Percentiles rank a stretch among this genome's conserved stretches.
Conservation (phyloP, 2,888 invertebrate genomes). For the Drosophila sordidula region DNA sequence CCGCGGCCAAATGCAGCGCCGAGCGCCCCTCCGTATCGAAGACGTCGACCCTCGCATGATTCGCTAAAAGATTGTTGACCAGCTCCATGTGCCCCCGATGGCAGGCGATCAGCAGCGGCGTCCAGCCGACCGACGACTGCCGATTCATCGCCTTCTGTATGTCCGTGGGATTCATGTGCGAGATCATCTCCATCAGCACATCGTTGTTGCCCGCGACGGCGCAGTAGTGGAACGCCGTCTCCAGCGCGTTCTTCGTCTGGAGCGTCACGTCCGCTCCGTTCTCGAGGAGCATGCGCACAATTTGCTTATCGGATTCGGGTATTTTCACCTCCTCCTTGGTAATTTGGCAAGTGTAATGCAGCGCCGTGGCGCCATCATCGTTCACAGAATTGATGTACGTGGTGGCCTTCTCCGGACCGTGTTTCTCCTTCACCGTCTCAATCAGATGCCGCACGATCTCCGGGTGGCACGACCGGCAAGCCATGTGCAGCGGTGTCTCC, state of each 20-base stretch:
- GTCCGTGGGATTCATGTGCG: conserved; percentile 94
- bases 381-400: conserved; percentile 94
- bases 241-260: conserved; percentile 93
- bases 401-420: conserved; percentile 92
- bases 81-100: conserved; percentile 98
- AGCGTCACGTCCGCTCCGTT: conserved; percentile 95
- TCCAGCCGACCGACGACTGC: conserved; percentile 98
- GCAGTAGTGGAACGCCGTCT: conserved; percentile 98
- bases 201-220: conserved; percentile 98
- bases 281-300: conserved; percentile 94
- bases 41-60: conserved; percentile 99
- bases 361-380: conserved; percentile 96
- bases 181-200: conserved; percentile 96
- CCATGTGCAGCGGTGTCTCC: conserved; percentile 98
- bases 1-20: conserved; percentile 97
- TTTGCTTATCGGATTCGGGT: conserved; percentile 92
- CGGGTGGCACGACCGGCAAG: conserved; percentile 93
- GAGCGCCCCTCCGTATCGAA: conserved; percentile 98
- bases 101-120: conserved; percentile 97
- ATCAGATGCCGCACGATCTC: conserved; percentile 95
- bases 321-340: conserved; percentile 91
- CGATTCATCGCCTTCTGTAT: conserved; percentile 97
- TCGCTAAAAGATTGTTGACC: conserved; percentile 94
- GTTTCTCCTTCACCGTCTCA: conserved; percentile 91
- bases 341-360: conserved; percentile 97